These are phyloP conservation scores for Podarcis cretensis DNA, from an alignment of 2,113 vertebrate genomes.

Conservation along the genomic window DNA sequence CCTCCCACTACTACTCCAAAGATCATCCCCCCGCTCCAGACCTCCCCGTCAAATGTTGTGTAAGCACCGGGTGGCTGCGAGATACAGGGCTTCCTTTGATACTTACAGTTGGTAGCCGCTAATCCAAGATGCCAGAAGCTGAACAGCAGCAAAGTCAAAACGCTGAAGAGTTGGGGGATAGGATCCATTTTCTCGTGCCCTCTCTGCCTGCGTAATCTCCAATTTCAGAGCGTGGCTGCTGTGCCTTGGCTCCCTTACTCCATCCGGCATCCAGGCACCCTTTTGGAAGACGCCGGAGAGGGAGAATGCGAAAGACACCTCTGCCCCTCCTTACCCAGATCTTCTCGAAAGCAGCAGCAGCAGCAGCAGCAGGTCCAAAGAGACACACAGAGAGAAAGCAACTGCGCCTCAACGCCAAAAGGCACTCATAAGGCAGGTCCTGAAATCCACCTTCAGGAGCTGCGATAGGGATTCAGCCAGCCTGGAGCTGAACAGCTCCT, in stretches of 20 bases:
- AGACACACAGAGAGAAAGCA: background rate
- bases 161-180: slow-evolving; percentile 50
- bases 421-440: background rate
- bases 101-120: slow-evolving; percentile 80
- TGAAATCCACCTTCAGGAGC: slow-evolving; percentile 46
- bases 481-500: slow-evolving; percentile 73
- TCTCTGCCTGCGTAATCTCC: slow-evolving; percentile 43
- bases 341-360: slow-evolving; percentile 21
- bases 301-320: background rate
- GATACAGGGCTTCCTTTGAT: background rate
- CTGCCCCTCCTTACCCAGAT: background rate
- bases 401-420: background rate
- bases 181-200: slow-evolving; percentile 71
- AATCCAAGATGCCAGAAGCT: slow-evolving; percentile 71
- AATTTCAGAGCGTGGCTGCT: slow-evolving; percentile 39
- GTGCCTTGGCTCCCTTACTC: slow-evolving; percentile 56
- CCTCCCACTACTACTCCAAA: background rate
- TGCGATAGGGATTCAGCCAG: slow-evolving; percentile 52
- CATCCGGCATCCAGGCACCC: slow-evolving; percentile 55
- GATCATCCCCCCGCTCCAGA: background rate
- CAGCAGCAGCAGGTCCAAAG: slow-evolving; percentile 2
- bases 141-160: slow-evolving; percentile 67
- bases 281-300: background rate
- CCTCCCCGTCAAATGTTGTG: no score
- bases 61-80: background rate